Evolutionary conservation across 2,888 invertebrate genomes (phyloP), one percentile per base, ranked within the genome.

Genomic region (Phengaris arion): DNA sequence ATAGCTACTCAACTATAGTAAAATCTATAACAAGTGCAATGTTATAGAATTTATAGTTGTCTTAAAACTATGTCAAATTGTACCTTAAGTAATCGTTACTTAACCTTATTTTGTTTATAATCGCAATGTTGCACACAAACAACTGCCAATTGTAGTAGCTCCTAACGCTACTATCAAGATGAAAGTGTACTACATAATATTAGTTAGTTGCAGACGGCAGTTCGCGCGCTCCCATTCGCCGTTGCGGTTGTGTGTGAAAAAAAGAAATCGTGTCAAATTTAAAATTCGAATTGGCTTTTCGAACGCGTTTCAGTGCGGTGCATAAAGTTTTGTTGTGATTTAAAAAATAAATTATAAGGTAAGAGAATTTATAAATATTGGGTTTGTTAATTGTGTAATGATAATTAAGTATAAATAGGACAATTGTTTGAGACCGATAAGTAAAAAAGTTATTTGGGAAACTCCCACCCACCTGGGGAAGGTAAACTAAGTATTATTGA

Each of bases 51-150:
- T 22, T 22, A 22, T 22, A 22, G 22, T 22, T 22, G 22, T 22
- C 22, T 9, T 22, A 10, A 35, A 59, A n/a, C 59, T 59, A 59
- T 59, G 59, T 59, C 59, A 59, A 59, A 52, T 52, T 2, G 12
- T 59, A 35, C 22, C 22, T 59, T 59, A 59, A 59, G 59, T 59
- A 59, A 59, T 59, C 22, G 35, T 59, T 59, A 10, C 59, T 45
- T 69, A 69, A 69, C n/a, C 10, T 69, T n/a, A 51, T 51, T 51
- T 51, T 69, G 45, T 69, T 69, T 69, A 69, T 69, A 74, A 51
- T 70, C 48, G 69, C 69, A 69, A 51, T 51, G 6, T 52, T 70
- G 15, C 15, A 70, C 48, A 70, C 46, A 69, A 68, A 69, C 46
- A 70, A 48, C 69, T 51, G 48, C 51, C 69, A 51, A 70, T 70